Percentiles rank a stretch among this genome's conserved stretches.
Evolutionary conservation across 2,113 vertebrate species (phyloP).

Genomic region (Tor tambroides): DNA sequence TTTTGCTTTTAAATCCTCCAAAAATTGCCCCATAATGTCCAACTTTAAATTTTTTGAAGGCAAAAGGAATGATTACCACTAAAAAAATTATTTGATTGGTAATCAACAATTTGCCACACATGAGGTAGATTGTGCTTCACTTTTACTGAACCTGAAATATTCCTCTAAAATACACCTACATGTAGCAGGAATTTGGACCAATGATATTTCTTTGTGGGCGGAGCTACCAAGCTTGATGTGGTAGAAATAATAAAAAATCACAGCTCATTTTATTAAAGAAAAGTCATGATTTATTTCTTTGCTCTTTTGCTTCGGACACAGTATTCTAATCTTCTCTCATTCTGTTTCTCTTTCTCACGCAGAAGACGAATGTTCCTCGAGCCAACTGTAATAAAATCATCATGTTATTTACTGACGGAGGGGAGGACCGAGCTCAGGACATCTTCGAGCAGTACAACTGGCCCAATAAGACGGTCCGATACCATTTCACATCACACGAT

Average conservation of each 20-base stretch:
- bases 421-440: conserved; percentile 95
- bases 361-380: conserved; percentile 90
- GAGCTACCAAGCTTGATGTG: too few relatives aligned
- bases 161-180: too few relatives aligned
- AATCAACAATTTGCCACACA: too few relatives aligned
- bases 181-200: too few relatives aligned
- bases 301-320: not conserved
- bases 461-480: conserved; percentile 94
- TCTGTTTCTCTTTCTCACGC: conserved; percentile 8
- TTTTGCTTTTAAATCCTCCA: too few relatives aligned
- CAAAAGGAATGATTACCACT: too few relatives aligned
- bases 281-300: not conserved
- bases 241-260: not conserved
- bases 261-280: not conserved
- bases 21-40: too few relatives aligned
- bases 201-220: too few relatives aligned
- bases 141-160: too few relatives aligned
- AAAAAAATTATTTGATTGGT: too few relatives aligned
- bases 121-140: too few relatives aligned
- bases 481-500: not conserved
- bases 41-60: too few relatives aligned
- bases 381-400: conserved; percentile 99
- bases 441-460: conserved; percentile 98
- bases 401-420: conserved; percentile 98
- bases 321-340: not conserved